Evolutionary conservation across 2,888 invertebrate species (phyloP).

Genomic region (Pristionchus mayeri): DNA sequence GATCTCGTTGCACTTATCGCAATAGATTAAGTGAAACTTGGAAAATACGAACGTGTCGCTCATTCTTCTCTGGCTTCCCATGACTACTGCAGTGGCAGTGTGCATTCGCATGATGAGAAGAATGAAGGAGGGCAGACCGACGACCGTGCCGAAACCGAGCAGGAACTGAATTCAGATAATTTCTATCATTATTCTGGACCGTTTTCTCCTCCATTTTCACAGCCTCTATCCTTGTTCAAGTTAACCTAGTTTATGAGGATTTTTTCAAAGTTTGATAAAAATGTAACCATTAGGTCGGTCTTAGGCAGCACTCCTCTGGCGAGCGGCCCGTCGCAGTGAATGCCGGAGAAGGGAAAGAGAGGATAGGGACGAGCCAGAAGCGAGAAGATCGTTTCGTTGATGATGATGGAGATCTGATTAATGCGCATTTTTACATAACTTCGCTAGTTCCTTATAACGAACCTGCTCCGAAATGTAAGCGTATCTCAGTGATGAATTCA

Average conservation of each 20-base stretch:
- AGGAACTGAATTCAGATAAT: background rate
- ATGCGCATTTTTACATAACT: too few relatives aligned
- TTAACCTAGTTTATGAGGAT: too few relatives aligned
- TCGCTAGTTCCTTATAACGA: too few relatives aligned
- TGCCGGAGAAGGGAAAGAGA: background rate
- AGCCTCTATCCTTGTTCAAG: background rate
- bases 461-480: background rate
- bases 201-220: background rate
- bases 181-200: background rate
- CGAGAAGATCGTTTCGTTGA: background rate
- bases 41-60: background rate
- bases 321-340: background rate
- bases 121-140: background rate
- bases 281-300: conserved; percentile 1
- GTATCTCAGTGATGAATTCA: background rate
- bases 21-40: too few relatives aligned
- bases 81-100: background rate
- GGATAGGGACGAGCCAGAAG: background rate
- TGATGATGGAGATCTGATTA: background rate
- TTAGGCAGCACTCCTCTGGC: background rate
- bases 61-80: background rate
- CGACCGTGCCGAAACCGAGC: background rate
- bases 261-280: too few relatives aligned
- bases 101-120: conserved; percentile 22
- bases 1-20: too few relatives aligned